These are phyloP conservation scores for Hydropotes inermis DNA, from an alignment of 2,113 vertebrate genomes.

Conservation along the genomic window DNA sequence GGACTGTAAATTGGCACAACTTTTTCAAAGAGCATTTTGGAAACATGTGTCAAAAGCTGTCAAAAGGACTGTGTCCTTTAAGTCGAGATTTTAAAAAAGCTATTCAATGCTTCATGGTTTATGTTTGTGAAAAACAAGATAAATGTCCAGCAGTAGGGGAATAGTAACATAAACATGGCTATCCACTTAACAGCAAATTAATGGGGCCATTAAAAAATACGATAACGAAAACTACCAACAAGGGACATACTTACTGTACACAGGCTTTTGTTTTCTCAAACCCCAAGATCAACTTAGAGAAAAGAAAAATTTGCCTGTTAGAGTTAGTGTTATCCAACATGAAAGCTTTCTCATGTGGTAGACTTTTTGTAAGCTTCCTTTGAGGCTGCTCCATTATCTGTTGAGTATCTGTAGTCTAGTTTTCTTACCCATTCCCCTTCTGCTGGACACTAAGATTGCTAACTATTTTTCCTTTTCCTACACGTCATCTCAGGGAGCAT, in stretches of 20 bases:
- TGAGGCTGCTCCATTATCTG: not conserved
- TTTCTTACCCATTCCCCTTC: not conserved
- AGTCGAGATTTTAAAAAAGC: not conserved
- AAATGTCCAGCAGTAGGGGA: not conserved
- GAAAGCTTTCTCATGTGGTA: not conserved
- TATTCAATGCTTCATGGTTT: not conserved
- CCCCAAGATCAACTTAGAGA: not conserved
- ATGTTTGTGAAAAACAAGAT: not conserved
- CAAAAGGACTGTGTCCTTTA: not conserved
- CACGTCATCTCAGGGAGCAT: not conserved
- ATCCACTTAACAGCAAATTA: not conserved
- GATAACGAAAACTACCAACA: not conserved
- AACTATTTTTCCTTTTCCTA: not conserved
- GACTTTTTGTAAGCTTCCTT: not conserved
- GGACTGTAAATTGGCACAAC: not conserved
- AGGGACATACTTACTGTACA: not conserved
- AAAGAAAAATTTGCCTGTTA: not conserved
- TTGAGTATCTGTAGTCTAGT: rapidly evolving
- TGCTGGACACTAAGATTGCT: not conserved
- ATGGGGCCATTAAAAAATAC: not conserved
- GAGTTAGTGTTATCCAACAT: no score
- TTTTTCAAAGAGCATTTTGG: slow-evolving; percentile 33
- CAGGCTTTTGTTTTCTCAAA: not conserved
- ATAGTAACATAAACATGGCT: not conserved
- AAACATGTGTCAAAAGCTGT: not conserved